phyloP scores from a whole-genome alignment of 2,113 vertebrate species.

The Seriola rivoliana region DNA sequence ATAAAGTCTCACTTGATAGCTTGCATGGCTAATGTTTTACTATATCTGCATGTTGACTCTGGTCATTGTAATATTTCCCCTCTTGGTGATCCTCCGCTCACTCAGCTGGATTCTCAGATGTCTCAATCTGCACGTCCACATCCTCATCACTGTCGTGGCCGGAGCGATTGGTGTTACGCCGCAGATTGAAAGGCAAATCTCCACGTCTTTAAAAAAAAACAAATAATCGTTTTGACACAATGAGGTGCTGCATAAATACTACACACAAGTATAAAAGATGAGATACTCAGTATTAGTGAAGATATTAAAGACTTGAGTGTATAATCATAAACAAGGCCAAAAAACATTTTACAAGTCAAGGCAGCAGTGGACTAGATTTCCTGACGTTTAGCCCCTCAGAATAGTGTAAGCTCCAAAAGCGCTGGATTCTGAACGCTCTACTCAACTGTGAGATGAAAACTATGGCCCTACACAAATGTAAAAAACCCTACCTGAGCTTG shows the following conservation, averaged over 20 bases:
- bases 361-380: background rate
- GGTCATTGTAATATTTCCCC: background rate
- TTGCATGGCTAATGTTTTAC: background rate
- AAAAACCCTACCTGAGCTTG: constrained; percentile 85
- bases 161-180: constrained; percentile 60
- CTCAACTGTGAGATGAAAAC: background rate
- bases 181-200: constrained; percentile 70
- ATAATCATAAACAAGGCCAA: too few species aligned
- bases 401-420: background rate
- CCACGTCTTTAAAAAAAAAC: constrained; percentile 71
- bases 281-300: background rate
- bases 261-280: background rate
- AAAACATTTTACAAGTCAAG: background rate
- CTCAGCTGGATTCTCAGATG: constrained; percentile 69
- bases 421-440: background rate
- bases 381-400: background rate
- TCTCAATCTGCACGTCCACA: constrained; percentile 52
- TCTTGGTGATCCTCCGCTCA: constrained; percentile 42
- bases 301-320: background rate
- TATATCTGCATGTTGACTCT: constrained; percentile 3
- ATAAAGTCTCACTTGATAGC: background rate
- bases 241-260: constrained; percentile 8
- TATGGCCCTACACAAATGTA: background rate
- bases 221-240: background rate
- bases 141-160: constrained; percentile 84